Base-by-base conservation (phyloP, 2,113 vertebrate species). In the Atractosteus spatula region DNA sequence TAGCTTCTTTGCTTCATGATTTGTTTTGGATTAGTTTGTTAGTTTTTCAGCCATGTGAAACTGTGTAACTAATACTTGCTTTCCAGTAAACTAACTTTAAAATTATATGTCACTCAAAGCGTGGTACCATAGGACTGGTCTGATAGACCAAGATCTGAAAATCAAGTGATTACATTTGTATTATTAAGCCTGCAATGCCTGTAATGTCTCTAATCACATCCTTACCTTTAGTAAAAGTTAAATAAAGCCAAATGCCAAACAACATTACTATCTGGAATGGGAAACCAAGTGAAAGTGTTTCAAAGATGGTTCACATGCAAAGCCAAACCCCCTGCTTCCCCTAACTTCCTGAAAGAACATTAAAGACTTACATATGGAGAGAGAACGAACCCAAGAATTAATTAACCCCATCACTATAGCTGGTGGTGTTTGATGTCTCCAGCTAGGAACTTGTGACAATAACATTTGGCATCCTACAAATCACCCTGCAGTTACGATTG, bases 251-350 rank as follows among this genome's bases (percentile, higher is more conserved):
- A 59, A 16, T 16, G 57, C 14, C 57, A 59, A 59, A 16, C 14
- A 8, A 59, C 14, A 59, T n/a, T 29, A 29, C 29, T 59, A 89
- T 90, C 87, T 90, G 89, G 83, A 87, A 77, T 84, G 79, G 83
- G 72, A 80, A 80, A 83, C 81, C 64, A 10, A 85, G 71, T 70
- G 69, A 88, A 78, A 69, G 71, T 73, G 72, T 80, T 87, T 81
- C 76, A 76, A 81, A 80, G 80, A 86, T 70, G 79, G 77, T 80
- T 79, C 76, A 74, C 80, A 85, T 85, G 77, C 75, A 83, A 82
- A 63, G 80, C 79, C 77, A 62, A 3, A 14, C 6, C 43, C 16
- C 69, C 55, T 56, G n/a, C 41, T 66, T 41, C 41, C 51, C 62
- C 64, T 43, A 67, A 85, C 83, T 83, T 86, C 80, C 82, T 84